Evolutionary conservation across 2,888 invertebrate species (phyloP), one percentile per base, ranked within the genome.

Genomic region (Drosophila longiperda): DNA sequence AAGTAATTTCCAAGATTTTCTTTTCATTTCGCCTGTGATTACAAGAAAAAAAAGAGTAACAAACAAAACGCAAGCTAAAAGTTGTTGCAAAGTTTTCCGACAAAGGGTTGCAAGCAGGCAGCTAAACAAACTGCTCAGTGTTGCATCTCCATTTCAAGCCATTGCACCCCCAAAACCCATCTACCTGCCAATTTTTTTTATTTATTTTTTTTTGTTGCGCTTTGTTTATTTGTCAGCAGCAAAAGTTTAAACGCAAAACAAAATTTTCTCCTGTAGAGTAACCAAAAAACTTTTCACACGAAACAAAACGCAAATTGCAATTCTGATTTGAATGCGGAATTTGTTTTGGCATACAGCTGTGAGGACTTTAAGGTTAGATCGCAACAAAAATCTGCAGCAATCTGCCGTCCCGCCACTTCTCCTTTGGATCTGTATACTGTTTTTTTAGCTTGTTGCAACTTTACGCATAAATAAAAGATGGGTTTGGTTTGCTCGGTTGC

Each of bases 181-280:
- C 5, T 2, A 6, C 36, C 50, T 20, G 8, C 36, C 48, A 29
- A 7, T 29, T 29, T 29, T 29, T 29, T 29, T 26, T 26, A 8
- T 26, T 23, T 8, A 3, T 8, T 17, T 38, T 38, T 8, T 38
- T 45, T 23, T 60, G 26, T 59, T 71, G 49, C 33, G 48, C 52
- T 88, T 71, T 80, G 84, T 89, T 89, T 88, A 85, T 86, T 89
- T 85, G 87, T 90, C 89, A 80, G 84, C 78, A 63, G 29, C 15
- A 58, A 74, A 82, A 78, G 82, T 82, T 78, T 65, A 60, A 66
- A 77, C 64, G 40, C 66, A 66, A 72, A 64, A 57, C 62, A 55
- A 52, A 66, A 60, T 50, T 67, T 75, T 48, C 36, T 60, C 17
- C 15, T 50, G 33, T 58, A 70, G 66, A 75, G 67, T 55, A 75